These are phyloP conservation scores for Anarhynchus alexandrinus DNA, from an alignment of 2,113 vertebrate genomes.

Conservation along the genomic window DNA sequence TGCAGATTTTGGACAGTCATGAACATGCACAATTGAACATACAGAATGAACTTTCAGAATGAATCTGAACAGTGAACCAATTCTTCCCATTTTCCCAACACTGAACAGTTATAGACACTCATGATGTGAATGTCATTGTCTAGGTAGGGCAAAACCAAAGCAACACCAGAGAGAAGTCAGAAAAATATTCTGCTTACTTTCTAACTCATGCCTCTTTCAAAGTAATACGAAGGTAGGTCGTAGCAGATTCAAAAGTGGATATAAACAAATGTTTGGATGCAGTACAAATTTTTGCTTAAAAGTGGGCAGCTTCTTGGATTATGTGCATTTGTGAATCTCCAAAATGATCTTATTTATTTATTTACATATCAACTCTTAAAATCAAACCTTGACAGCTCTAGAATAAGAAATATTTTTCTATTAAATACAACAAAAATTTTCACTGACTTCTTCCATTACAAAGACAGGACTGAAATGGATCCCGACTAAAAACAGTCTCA, in stretches of 20 bases:
- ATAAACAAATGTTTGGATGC: background rate
- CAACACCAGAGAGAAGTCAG: background rate
- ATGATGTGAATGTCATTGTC: background rate
- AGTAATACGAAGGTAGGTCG: background rate
- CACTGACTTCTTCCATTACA: background rate
- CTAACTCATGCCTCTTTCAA: background rate
- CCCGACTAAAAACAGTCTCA: background rate
- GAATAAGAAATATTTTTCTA: background rate
- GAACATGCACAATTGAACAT: slow-evolving; percentile 8
- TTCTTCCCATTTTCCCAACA: background rate
- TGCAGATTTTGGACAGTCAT: background rate
- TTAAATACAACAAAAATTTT: background rate
- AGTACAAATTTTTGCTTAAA: background rate
- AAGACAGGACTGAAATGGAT: background rate
- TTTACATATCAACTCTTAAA: background rate
- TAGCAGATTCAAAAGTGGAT: background rate
- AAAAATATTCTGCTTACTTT: background rate
- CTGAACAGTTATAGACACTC: background rate
- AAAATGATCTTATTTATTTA: background rate
- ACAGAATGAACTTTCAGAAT: slow-evolving; percentile 25
- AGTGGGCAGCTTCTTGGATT: background rate
- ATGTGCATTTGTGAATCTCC: background rate
- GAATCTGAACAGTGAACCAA: background rate
- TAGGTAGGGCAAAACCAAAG: background rate
- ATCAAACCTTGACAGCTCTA: background rate